Conservation (phyloP, 1,140 invertebrate genomes). For the Leucophenga varia region DNA sequence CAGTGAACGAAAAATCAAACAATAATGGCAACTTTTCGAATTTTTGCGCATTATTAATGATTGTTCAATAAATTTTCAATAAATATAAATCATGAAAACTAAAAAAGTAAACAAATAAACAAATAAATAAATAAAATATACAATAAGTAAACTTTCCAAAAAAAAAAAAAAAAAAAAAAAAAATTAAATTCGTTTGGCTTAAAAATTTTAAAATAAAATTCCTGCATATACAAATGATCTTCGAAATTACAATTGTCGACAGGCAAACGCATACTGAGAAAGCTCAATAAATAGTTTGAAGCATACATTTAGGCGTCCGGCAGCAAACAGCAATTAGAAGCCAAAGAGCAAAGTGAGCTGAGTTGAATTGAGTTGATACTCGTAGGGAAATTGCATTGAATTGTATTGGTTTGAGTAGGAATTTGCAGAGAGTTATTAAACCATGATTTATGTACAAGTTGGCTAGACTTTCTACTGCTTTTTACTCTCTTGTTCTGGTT, state of each 20-base stretch:
- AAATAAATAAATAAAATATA: too few species aligned
- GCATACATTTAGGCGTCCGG: too few species aligned
- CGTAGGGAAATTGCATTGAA: conserved; percentile 15
- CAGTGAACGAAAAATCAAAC: conserved; percentile 13
- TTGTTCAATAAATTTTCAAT: conserved; percentile 50
- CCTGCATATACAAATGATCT: conserved; percentile 17
- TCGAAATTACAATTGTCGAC: conserved; percentile 35
- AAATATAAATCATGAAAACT: conserved; percentile 40
- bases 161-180: conserved; percentile 1
- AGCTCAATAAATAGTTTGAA: too few species aligned
- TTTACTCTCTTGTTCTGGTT: conserved; percentile 11
- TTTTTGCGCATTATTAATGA: too few species aligned
- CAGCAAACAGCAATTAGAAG: conserved; percentile 1
- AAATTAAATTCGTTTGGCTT: too few species aligned
- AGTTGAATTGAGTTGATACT: conserved; percentile 16
- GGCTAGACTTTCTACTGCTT: too few species aligned
- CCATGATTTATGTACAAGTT: not conserved
- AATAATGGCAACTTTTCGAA: conserved; percentile 51
- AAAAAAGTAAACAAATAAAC: conserved; percentile 28
- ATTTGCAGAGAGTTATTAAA: not conserved
- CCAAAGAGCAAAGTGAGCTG: not conserved
- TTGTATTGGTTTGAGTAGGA: too few species aligned
- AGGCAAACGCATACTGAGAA: not conserved
- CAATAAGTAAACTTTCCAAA: conserved; percentile 25
- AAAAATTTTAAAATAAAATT: too few species aligned